phyloP scores from a whole-genome alignment of 2,797 vertebrate genomes.

The Tauraco hartlaubi region DNA sequence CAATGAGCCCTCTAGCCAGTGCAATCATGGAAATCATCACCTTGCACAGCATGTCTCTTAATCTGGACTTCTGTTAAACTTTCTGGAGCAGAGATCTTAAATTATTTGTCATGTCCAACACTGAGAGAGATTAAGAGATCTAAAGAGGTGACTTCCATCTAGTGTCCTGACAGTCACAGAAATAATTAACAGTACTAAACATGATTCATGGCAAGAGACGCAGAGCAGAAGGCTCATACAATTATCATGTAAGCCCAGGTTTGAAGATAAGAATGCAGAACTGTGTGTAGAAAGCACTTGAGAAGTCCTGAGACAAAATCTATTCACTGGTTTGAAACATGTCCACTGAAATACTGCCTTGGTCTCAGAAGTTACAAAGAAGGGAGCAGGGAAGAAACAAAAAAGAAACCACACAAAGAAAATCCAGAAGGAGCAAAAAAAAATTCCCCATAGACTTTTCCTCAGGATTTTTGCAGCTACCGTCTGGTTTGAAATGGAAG shows the following conservation, averaged over 20 bases:
- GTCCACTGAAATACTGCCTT: background rate
- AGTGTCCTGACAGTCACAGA: constrained; percentile 5
- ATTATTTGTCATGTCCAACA: background rate
- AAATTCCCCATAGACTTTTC: background rate
- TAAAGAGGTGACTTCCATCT: background rate
- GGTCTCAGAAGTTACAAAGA: background rate
- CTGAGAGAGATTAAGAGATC: background rate
- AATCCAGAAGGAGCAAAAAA: background rate
- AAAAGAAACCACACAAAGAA: background rate
- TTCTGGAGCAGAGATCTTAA: background rate
- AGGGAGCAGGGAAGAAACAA: background rate
- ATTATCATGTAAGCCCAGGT: background rate
- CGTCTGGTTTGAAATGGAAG: background rate
- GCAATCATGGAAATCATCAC: background rate
- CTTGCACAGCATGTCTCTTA: background rate
- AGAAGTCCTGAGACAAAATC: background rate
- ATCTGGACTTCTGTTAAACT: background rate
- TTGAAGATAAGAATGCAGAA: background rate
- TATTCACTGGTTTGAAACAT: background rate
- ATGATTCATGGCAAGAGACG: constrained; percentile 16
- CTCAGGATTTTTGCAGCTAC: background rate
- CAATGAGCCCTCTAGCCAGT: background rate
- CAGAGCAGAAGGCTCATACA: background rate
- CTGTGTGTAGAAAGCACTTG: background rate
- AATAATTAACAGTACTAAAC: constrained; percentile 17